Evolutionary conservation across 2,113 vertebrate species (phyloP).

Genomic region (Chaetops frenatus): DNA sequence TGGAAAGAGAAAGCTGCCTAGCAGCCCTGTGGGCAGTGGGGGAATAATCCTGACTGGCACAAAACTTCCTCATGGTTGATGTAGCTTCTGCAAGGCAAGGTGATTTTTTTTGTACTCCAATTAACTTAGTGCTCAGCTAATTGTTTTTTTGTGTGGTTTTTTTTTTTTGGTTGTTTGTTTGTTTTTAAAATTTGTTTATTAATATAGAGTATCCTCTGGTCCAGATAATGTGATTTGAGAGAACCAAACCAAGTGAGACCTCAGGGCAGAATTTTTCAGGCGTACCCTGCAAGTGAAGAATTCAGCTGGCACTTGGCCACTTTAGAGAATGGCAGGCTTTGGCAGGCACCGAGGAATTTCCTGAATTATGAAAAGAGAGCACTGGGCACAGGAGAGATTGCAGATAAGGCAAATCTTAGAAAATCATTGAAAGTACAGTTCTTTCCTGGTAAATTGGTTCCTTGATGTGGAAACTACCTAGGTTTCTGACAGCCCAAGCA

Average conservation of each 20-base stretch:
- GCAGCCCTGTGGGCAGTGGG: neutral
- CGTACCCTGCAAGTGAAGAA: neutral
- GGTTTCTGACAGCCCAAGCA: neutral
- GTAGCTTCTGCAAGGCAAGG: neutral
- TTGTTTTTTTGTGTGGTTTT: neutral
- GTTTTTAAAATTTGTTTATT: neutral
- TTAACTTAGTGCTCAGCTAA: neutral
- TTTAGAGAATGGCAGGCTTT: neutral
- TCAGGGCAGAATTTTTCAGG: neutral
- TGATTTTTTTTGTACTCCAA: neutral
- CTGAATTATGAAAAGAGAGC: slow-evolving; percentile 28
- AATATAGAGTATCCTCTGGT: neutral
- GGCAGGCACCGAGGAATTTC: neutral
- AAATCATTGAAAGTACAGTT: slow-evolving; percentile 12
- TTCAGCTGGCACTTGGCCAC: neutral
- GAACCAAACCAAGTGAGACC: neutral
- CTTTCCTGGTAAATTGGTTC: neutral
- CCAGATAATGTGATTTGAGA: neutral
- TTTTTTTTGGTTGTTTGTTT: neutral
- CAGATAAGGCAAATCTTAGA: slow-evolving; percentile 26
- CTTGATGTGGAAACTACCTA: neutral
- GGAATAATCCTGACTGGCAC: slow-evolving; percentile 1
- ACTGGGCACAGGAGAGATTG: neutral
- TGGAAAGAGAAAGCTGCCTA: slow-evolving; percentile 26
- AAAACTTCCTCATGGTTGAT: neutral